phyloP scores from a whole-genome alignment of 1,140 invertebrate species.

The Caenorhabditis remanei region DNA sequence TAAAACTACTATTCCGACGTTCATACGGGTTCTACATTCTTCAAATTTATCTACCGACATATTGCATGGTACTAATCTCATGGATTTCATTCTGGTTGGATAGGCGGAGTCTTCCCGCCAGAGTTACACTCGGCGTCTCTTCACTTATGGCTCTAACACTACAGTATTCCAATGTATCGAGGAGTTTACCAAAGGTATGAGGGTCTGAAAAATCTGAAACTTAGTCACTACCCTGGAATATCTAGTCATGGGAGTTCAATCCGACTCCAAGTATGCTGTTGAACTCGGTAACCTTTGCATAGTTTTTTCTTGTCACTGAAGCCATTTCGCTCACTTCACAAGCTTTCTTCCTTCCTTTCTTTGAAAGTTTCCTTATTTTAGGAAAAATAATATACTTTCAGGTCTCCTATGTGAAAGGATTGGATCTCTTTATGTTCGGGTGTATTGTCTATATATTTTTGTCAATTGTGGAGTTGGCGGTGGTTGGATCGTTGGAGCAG shows the following conservation, averaged over 20 bases:
- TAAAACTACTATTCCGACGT: conserved; percentile 79
- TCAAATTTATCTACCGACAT: conserved; percentile 80
- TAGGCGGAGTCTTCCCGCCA: conserved; percentile 66
- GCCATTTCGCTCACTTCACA: neutral
- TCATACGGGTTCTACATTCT: conserved; percentile 80
- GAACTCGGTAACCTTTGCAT: neutral
- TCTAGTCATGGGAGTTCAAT: conserved; percentile 37
- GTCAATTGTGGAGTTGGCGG: conserved; percentile 79
- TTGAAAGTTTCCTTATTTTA: neutral
- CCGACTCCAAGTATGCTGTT: conserved; percentile 21
- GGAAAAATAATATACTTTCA: conserved; percentile 57
- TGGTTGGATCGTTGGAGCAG: conserved; percentile 77
- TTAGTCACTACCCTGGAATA: neutral
- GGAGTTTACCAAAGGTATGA: conserved; percentile 73
- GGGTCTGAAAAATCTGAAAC: neutral
- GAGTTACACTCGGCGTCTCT: conserved; percentile 74
- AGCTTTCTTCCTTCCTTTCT: neutral
- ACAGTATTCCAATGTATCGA: conserved; percentile 76
- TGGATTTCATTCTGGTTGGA: conserved; percentile 78
- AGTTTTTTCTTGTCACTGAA: neutral
- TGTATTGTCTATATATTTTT: conserved; percentile 79
- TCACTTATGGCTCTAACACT: conserved; percentile 77
- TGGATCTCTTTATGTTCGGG: conserved; percentile 79
- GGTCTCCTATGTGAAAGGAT: conserved; percentile 79
- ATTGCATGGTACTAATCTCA: conserved; percentile 74